These are phyloP conservation scores for Drosophila quadrilineata DNA, from an alignment of 1,140 invertebrate genomes.

Conservation along the genomic window DNA sequence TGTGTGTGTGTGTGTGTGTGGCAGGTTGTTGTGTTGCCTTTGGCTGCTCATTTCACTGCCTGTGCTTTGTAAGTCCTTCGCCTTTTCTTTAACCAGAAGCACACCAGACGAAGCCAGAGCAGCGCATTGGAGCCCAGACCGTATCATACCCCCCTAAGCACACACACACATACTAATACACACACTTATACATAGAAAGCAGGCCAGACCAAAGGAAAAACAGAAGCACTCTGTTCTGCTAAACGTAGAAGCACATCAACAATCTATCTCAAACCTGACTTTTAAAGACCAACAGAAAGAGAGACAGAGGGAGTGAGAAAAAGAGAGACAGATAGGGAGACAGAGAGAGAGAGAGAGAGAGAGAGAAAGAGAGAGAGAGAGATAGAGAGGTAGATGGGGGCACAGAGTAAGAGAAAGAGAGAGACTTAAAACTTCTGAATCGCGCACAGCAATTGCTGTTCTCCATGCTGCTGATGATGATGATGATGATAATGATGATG, in stretches of 20 bases:
- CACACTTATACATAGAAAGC: too few relatives aligned
- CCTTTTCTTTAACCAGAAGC: slow-evolving; percentile 36
- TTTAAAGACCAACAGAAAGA: slow-evolving; percentile 20
- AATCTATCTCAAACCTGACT: slow-evolving; percentile 14
- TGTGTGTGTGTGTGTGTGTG: slow-evolving; percentile 6
- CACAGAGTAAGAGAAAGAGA: too few relatives aligned
- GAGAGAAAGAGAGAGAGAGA: too few relatives aligned
- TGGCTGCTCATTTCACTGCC: slow-evolving; percentile 30
- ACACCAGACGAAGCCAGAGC: background rate
- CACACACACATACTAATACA: too few relatives aligned
- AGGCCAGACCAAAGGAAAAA: background rate
- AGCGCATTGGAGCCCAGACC: background rate
- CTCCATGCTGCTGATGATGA: too few relatives aligned
- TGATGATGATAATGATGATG: too few relatives aligned
- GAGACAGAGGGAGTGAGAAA: too few relatives aligned
- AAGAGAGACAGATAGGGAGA: too few relatives aligned
- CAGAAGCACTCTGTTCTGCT: background rate
- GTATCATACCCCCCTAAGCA: slow-evolving; percentile 1
- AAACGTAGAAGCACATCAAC: background rate
- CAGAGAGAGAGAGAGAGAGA: too few relatives aligned
- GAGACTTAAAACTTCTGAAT: too few relatives aligned
- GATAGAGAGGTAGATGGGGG: too few relatives aligned
- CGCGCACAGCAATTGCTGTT: too few relatives aligned
- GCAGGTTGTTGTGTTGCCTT: slow-evolving; percentile 6
- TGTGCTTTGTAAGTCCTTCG: slow-evolving; percentile 28